Base-by-base conservation (phyloP, 2,113 vertebrate genomes). In the Desmodus rotundus region DNA sequence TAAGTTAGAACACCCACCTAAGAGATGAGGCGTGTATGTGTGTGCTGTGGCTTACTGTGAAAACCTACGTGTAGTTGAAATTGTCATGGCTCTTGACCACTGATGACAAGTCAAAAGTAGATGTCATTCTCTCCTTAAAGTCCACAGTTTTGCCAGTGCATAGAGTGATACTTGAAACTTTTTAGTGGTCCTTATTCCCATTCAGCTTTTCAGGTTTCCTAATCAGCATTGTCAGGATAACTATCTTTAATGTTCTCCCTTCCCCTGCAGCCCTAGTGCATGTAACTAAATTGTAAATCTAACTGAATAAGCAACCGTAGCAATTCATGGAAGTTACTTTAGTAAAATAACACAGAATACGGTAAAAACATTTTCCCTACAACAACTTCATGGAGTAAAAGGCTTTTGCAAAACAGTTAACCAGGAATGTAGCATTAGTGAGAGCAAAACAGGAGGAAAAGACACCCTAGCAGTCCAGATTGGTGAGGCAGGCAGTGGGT, bases 401-500 rank as follows among this genome's bases (percentile, higher is more conserved):
- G 20, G 1, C 67, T 52, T 63, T 15, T 36, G 17, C 81, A 24
- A 82, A 63, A 38, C 31, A 58, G 7, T 43, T 26, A 28, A 0
- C 38, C 47, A 16, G 80, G 26, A 77, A 38, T 1, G 24, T 13
- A 22, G 33, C n/a, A 3, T 28, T 4, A 54, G 14, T 36, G 15
- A 63, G 17, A 82, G 26, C 24, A 43, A 10, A 78, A 26, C 41
- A 72, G 26, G 31, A 54, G 16, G 33, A 14, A 16, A 10, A 8
- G 7, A 13, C 16, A 2, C n/a, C 33, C 65, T 33, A 4, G 33
- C 19, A 1, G 22, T 83, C 33, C 45, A 9, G 13, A 7, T 8
- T 3, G 36, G 24, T 0, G 36, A 8, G 43, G 6, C 52, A 1
- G 28, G n/a, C 2, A 0, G 19, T 3, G 4, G 0, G 0, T 2